These are phyloP conservation scores for Tetragonula carbonaria DNA, from an alignment of 2,888 invertebrate species.

Conservation along the genomic window DNA sequence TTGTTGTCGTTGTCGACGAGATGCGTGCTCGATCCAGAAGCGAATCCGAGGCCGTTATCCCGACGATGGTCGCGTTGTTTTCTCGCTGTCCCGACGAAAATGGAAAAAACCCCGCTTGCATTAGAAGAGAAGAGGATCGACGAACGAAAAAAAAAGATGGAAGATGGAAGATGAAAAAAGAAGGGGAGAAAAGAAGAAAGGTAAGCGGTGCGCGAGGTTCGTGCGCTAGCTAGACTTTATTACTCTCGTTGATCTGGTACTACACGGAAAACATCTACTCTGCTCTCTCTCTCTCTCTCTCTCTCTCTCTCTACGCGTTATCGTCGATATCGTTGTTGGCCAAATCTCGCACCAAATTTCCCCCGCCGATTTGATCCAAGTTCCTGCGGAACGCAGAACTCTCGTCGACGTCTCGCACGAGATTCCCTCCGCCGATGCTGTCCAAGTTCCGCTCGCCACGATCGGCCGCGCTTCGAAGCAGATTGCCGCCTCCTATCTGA, in stretches of 20 bases:
- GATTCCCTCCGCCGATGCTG: slow-evolving; percentile 84
- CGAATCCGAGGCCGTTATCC: background rate
- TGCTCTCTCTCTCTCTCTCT: no score
- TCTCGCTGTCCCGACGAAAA: slow-evolving; percentile 58
- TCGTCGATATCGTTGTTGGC: background rate
- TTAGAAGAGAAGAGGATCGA: no score
- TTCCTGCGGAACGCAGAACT: slow-evolving; percentile 15
- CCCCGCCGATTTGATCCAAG: slow-evolving; percentile 70
- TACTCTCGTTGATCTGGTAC: background rate
- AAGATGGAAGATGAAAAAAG: background rate
- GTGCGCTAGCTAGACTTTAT: background rate
- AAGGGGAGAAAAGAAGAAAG: background rate
- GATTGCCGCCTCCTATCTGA: slow-evolving; percentile 84
- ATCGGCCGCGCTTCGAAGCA: slow-evolving; percentile 78
- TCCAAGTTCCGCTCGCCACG: slow-evolving; percentile 59
- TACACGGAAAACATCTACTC: background rate
- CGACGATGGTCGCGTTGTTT: slow-evolving; percentile 10
- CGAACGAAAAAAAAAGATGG: background rate
- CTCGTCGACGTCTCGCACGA: slow-evolving; percentile 78
- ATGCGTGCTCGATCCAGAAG: background rate
- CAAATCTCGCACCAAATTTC: slow-evolving; percentile 70
- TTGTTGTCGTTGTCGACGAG: background rate
- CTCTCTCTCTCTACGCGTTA: background rate
- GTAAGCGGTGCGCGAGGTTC: background rate
- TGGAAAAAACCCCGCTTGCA: background rate